Percentiles rank a stretch among this genome's conserved stretches.
phyloP scores from a whole-genome alignment of 2,113 vertebrate species.

The Neolamprologus hecqui region DNA sequence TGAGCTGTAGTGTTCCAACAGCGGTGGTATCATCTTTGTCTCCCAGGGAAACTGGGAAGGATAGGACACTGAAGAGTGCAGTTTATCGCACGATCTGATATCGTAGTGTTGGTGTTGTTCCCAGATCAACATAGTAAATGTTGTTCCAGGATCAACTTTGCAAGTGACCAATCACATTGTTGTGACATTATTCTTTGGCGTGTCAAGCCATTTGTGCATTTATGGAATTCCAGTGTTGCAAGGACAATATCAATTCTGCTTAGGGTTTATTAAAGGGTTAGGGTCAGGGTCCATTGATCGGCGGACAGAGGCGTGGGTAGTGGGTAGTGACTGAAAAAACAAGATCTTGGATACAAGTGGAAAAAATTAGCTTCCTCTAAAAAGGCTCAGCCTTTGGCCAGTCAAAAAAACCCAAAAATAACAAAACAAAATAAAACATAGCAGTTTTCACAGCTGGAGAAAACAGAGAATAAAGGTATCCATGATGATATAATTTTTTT shows the following conservation, averaged over 20 bases:
- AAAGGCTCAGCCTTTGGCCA: neutral
- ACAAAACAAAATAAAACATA: neutral
- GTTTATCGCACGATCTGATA: too few species aligned
- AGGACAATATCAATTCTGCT: too few species aligned
- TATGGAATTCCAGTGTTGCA: too few species aligned
- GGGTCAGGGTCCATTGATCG: too few species aligned
- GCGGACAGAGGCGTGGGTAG: too few species aligned
- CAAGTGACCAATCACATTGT: too few species aligned
- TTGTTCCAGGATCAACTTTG: too few species aligned
- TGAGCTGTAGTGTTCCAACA: neutral
- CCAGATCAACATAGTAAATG: too few species aligned
- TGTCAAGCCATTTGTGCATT: too few species aligned
- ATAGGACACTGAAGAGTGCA: neutral
- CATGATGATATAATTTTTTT: neutral
- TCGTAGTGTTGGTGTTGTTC: accelerated
- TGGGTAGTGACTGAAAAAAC: neutral
- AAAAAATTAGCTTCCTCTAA: neutral
- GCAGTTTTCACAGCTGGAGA: neutral
- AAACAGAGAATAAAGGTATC: neutral
- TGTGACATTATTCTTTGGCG: accelerated
- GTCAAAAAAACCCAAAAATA: neutral
- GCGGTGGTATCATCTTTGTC: accelerated
- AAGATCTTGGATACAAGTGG: neutral
- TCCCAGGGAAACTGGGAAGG: neutral
- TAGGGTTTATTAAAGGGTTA: too few species aligned